Evolutionary conservation across 2,888 invertebrate genomes (phyloP).

Genomic region (Epinotia brunnichana): DNA sequence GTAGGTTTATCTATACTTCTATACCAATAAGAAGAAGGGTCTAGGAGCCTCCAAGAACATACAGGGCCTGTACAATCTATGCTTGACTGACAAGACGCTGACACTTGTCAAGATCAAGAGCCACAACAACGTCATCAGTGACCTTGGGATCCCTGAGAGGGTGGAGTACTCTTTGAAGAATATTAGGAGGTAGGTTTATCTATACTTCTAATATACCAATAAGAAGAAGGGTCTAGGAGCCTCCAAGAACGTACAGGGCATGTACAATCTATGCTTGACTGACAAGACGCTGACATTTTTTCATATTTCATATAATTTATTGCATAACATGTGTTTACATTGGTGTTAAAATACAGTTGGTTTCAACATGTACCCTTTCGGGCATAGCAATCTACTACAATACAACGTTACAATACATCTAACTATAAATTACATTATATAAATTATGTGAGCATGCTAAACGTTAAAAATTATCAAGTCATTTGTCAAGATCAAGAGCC

Average conservation of each 20-base stretch:
- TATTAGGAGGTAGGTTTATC: conserved; percentile 84
- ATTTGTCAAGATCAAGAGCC: conserved; percentile 89
- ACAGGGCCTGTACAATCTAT: conserved; percentile 91
- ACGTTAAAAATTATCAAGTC: too few relatives aligned
- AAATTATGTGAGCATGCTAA: too few relatives aligned
- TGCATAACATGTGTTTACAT: too few relatives aligned
- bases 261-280: conserved; percentile 93
- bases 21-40: too few relatives aligned
- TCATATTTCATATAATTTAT: too few relatives aligned
- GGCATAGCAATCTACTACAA: too few relatives aligned
- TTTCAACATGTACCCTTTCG: too few relatives aligned
- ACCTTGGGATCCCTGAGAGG: conserved; percentile 72
- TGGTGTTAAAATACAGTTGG: too few relatives aligned
- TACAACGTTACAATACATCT: too few relatives aligned
- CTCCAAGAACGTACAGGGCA: conserved; percentile 88
- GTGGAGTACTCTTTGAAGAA: conserved; percentile 86
- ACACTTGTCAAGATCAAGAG: conserved; percentile 90
- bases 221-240: conserved; percentile 93
- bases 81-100: conserved; percentile 92
- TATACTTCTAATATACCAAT: too few relatives aligned
- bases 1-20: too few relatives aligned
- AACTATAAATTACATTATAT: too few relatives aligned
- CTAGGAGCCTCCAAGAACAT: conserved; percentile 90
- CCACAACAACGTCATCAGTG: conserved; percentile 81
- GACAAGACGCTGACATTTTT: conserved; percentile 90